A percentile compares a stretch with the other conserved stretches of the same genome.
These are phyloP conservation scores for Anguilla japonica DNA, from an alignment of 2,113 vertebrate genomes.

Conservation along the genomic window DNA sequence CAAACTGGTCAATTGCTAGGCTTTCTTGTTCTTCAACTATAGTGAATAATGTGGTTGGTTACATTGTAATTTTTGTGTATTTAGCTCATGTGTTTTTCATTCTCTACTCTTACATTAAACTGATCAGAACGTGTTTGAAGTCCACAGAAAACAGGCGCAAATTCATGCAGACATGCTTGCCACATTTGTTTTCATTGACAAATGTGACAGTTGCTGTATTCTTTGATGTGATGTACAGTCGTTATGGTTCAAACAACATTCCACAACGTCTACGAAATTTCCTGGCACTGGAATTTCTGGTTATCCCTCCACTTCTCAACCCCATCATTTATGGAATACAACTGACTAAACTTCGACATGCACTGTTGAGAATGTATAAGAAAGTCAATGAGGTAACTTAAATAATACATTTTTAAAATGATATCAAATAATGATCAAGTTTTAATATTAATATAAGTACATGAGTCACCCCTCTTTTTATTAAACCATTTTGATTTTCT, in stretches of 20 bases:
- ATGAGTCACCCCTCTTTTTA: too few species aligned
- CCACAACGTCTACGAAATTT: conserved; percentile 19
- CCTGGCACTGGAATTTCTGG: neutral
- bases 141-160: conserved; percentile 16
- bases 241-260: neutral
- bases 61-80: neutral
- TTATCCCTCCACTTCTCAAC: neutral
- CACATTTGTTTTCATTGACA: conserved; percentile 15
- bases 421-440: neutral
- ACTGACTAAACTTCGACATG: neutral
- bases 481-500: too few species aligned
- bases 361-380: neutral
- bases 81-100: conserved; percentile 11
- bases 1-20: conserved; percentile 23
- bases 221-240: conserved; percentile 21
- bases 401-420: too few species aligned
- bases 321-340: neutral
- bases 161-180: conserved; percentile 14
- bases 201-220: conserved; percentile 4
- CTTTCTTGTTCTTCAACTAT: neutral
- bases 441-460: neutral
- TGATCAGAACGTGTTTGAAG: conserved; percentile 6
- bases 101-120: conserved; percentile 18
- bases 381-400: neutral
- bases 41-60: neutral